These are phyloP conservation scores for Rhabdomys pumilio DNA, from an alignment of 2,797 vertebrate species.

Conservation along the genomic window DNA sequence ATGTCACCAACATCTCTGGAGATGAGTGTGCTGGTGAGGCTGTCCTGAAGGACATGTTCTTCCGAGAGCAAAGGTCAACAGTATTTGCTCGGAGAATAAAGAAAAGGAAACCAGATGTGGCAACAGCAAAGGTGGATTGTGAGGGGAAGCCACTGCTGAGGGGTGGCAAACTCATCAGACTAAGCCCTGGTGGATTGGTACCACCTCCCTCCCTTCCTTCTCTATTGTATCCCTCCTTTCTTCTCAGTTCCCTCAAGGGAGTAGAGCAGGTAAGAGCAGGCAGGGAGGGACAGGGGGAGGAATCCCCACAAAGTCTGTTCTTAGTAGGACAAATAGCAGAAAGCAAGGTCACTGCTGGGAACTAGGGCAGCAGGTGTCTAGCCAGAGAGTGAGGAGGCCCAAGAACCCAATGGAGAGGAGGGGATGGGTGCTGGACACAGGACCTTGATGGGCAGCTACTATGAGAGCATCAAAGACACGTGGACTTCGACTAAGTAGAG, in stretches of 20 bases:
- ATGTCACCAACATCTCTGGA: background rate
- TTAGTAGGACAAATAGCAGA: background rate
- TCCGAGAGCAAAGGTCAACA: constrained; percentile 39
- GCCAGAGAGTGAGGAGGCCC: background rate
- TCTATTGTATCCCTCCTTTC: background rate
- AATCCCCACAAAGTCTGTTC: background rate
- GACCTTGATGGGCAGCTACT: background rate
- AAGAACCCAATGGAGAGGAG: rapidly evolving
- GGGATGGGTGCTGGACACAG: background rate
- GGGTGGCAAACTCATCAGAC: background rate
- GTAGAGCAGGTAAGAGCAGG: background rate
- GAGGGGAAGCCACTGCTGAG: background rate
- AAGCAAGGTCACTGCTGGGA: constrained; percentile 48
- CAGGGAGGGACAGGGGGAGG: background rate
- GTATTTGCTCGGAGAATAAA: background rate
- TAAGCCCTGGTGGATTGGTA: no score
- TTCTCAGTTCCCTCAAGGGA: background rate
- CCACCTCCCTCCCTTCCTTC: rapidly evolving
- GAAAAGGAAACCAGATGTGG: background rate
- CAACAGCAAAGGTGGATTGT: background rate
- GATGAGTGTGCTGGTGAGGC: background rate
- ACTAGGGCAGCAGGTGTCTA: constrained; percentile 54
- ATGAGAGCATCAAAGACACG: background rate
- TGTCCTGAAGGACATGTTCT: constrained; percentile 2
- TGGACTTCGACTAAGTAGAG: background rate